These are phyloP conservation scores for Aptenodytes forsteri DNA, from an alignment of 2,113 vertebrate genomes.

Conservation along the genomic window DNA sequence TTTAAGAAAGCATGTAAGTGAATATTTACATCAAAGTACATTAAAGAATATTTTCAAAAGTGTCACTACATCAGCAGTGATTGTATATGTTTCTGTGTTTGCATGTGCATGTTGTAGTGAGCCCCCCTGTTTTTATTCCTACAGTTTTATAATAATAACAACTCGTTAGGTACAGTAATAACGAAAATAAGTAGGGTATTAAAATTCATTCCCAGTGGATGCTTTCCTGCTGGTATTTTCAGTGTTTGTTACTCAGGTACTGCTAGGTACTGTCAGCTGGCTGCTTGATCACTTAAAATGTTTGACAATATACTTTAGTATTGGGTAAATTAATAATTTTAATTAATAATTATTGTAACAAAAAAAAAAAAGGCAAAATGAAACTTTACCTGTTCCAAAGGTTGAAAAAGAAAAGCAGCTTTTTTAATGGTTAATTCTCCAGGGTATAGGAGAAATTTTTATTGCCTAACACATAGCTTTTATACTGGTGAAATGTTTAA, in stretches of 20 bases:
- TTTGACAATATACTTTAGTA: background rate
- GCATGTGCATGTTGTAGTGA: background rate
- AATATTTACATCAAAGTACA: background rate
- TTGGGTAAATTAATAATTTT: no score
- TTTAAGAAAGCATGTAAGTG: background rate
- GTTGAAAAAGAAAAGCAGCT: background rate
- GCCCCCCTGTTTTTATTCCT: background rate
- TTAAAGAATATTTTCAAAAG: background rate
- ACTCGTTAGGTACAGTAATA: background rate
- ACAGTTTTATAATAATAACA: background rate
- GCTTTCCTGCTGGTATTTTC: background rate
- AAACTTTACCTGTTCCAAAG: background rate
- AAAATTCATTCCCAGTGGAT: background rate
- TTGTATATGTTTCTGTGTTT: background rate
- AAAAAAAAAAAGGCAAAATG: background rate
- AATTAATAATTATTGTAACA: no score
- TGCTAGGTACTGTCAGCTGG: background rate
- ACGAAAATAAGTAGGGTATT: background rate
- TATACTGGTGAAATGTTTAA: background rate
- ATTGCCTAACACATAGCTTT: background rate
- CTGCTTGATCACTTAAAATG: background rate
- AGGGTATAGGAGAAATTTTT: background rate
- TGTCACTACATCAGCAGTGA: accelerated
- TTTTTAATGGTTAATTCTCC: background rate
- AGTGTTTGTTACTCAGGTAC: background rate